Conservation (phyloP, 2,888 invertebrate genomes). For the Steinernema hermaphroditum region DNA sequence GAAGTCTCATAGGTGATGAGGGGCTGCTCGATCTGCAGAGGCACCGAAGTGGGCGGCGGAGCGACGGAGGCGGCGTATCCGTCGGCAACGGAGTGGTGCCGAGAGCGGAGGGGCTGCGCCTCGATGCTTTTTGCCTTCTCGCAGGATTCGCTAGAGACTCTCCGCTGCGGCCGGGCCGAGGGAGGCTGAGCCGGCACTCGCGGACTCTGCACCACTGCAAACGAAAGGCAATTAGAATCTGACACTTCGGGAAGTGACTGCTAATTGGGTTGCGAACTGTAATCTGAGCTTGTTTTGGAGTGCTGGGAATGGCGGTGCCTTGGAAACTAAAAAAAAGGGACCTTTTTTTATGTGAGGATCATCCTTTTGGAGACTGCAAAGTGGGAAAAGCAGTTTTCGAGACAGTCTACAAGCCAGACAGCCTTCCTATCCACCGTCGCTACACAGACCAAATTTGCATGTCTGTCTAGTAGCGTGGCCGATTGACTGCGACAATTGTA, state of each 20-base stretch:
- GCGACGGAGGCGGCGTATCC: not conserved
- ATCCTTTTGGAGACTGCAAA: too few species aligned
- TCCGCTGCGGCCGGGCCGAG: not conserved
- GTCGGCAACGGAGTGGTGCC: constrained; percentile 5
- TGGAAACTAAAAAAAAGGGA: too few species aligned
- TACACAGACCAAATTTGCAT: too few species aligned
- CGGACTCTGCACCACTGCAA: constrained; percentile 21
- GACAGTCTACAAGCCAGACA: too few species aligned
- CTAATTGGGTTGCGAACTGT: too few species aligned
- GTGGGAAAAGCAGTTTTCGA: too few species aligned
- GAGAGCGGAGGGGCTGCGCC: not conserved
- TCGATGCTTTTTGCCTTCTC: not conserved
- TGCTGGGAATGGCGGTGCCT: too few species aligned
- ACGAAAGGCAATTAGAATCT: constrained; percentile 7
- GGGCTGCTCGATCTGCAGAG: not conserved
- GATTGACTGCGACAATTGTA: too few species aligned
- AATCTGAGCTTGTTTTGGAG: too few species aligned
- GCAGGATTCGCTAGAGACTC: constrained; percentile 15
- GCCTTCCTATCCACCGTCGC: too few species aligned
- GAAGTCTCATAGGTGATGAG: constrained; percentile 19
- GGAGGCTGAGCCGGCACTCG: not conserved
- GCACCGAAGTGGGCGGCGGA: not conserved
- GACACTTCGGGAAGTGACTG: not conserved
- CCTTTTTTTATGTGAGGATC: too few species aligned
- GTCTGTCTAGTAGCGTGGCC: too few species aligned